Evolutionary conservation across 2,888 invertebrate species (phyloP), one percentile per base, ranked within the genome.

Genomic region (Formica aserva): DNA sequence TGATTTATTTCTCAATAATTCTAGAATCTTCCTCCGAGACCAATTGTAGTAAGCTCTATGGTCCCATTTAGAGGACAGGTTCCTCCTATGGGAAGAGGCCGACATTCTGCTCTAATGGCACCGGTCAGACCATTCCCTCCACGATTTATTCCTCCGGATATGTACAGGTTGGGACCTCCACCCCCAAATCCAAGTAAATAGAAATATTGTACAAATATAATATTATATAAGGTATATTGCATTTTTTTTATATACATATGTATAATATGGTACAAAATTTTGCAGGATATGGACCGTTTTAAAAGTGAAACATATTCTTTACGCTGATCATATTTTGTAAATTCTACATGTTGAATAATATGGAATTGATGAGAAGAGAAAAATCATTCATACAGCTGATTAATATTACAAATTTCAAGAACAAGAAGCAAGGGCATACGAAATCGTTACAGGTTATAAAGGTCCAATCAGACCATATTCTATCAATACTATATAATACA

Each of bases 1-100:
- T 18, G 1, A 38, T 77, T 41, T 45, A 32, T 52, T 76, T 55
- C 0, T 55, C 18, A 1, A 55, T 9, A 29, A 78, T 66, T 29
- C 8, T 65, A 91, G 89, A 84, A 83, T 76, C 91, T 90, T 52
- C 88, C 87, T 32, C 89, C 89, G 3, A 88, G 93, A 67, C 93
- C 92, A 3, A 89, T 92, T n/a, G 89, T 93, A 87, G 84, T 92
- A 55, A 85, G 89, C 22, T 91, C 90, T 3, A 87, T 91, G 83
- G 84, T 92, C 52, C 89, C 88, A 29, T 84, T 91, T 32, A 88
- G 91, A 41, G 88, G 87, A 11, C 93, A 87, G n/a, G 76, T 92
- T 63, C 87, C 89, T 11, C 78, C 89, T 35, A 63, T 87, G 5
- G 86, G 88, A 62, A 87, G 90, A 57, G 85, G 87, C 66, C 78